Evolutionary conservation across 1,140 invertebrate species (phyloP), one percentile per base, ranked within the genome.

Genomic region (Neodiprion virginianus): DNA sequence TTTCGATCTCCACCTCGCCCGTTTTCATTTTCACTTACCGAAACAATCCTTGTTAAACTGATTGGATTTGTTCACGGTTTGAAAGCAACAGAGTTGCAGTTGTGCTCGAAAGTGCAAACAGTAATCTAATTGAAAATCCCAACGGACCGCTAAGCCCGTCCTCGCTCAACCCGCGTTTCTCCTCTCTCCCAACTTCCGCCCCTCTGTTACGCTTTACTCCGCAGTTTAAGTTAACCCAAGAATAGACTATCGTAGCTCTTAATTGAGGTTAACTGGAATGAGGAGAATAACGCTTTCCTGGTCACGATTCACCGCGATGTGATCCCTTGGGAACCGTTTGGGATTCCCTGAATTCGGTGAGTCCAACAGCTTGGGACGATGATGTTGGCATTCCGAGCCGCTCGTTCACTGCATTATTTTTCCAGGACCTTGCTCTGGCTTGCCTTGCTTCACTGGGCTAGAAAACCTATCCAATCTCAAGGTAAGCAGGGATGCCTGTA

Each of bases 401-500:
- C 10, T 53, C 28, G n/a, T 68, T 68, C 67, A 21, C 10, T 9
- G 28, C 10, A 68, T 68, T 17, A 68, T 68, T 1, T 61, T 68
- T 68, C 28, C 17, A 68, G 67, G 28, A 68, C 17, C 17, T 21
- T 21, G 9, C 67, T 17, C 9, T 21, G 10, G 28, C 17, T 40
- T n/a, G 53, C n/a, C 53, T 11, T 11, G n/a, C 10, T 61, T 11
- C 10, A 61, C 53, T 61, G 53, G n/a, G 10, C 53, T n/a, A 21
- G 17, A 21, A 21, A 21, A 21, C 17, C 17, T 40, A 17, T 61
- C 28, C 28, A 9, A 68, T 83, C 82, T 84, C 80, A 76, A 53
- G 83, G 81, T 84, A 82, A 80, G 81, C 82, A 74, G 72, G 50
- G 50, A 53, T 81, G 82, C 79, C 78, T 79, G 81, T 82, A 83